Base-by-base conservation (phyloP, 2,113 vertebrate genomes). In the Herpailurus yagouaroundi region DNA sequence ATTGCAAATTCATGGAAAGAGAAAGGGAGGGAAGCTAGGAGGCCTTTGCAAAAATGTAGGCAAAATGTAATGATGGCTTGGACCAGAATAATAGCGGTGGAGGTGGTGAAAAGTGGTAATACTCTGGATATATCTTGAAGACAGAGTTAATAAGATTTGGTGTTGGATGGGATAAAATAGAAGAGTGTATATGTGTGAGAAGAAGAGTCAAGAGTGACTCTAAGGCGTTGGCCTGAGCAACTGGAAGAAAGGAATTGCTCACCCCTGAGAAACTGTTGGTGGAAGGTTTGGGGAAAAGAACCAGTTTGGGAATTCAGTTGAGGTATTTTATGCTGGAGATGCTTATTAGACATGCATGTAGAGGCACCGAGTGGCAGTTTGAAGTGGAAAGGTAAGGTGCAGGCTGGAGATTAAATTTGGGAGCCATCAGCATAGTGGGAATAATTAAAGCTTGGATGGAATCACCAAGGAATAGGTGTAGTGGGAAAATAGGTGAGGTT, bases 1-100 rank as follows among this genome's bases (percentile, higher is more conserved):
- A 16, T 92, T 85, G 55, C 57, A 25, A 96, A 88, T 81, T 95
- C 25, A 74, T 3, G 66, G 89, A 83, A 77, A 73, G 31, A 91
- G 71, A 15, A 12, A 94, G 63, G 41, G 50, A 76, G 60, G 33
- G 18, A 9, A 25, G 23, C 8, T 50, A 21, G 29, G 63, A 84
- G 13, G 19, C 23, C 57, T 23, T 36, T 91, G 16, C 12, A 66
- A 48, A 81, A 31, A 63, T 68, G 5, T 69, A n/a, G 10, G 19
- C 36, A 81, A 29, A 25, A 27, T 25, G 13, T 18, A 23, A 81
- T 52, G 63, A 45, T 66, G 29, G 31, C 5, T 2, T 48, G 55
- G 69, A 36, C 12, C 25, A 50, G 48, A 81, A 74, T 21, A 16
- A 9, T 69, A 19, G 31, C 27, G 5, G 10, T 63, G 18, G 18